Percentiles rank a stretch among this genome's conserved stretches.
Evolutionary conservation across 92 coral and sea anemone species (phyloP).

Genomic region (Muricea muricata): DNA sequence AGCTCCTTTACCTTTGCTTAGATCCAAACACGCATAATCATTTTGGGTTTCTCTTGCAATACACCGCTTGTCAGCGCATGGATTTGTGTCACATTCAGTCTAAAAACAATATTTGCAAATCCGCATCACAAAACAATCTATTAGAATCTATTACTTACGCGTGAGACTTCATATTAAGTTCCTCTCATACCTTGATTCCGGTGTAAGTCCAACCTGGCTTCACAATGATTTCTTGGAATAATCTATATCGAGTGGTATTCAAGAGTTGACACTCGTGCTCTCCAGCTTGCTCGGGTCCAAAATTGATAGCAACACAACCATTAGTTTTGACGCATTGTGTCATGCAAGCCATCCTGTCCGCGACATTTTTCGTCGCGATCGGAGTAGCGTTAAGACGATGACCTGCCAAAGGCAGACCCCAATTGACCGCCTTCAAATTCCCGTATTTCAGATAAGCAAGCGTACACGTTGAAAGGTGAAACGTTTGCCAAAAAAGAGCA

Average conservation of each 20-base stretch:
- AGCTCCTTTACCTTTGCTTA: background rate
- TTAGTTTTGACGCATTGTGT: background rate
- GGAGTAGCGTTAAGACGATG: background rate
- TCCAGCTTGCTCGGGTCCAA: background rate
- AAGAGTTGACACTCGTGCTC: background rate
- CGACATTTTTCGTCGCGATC: background rate
- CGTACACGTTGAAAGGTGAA: background rate
- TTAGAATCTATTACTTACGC: too few relatives aligned
- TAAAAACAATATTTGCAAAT: too few relatives aligned
- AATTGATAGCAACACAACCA: constrained; percentile 1
- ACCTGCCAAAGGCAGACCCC: constrained; percentile 25
- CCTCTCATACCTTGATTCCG: constrained; percentile 6
- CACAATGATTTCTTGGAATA: background rate
- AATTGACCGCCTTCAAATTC: background rate
- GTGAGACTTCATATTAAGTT: too few relatives aligned
- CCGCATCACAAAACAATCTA: too few relatives aligned
- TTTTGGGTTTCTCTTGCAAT: background rate
- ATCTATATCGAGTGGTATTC: background rate
- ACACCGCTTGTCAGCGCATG: background rate
- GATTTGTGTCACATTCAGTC: constrained; percentile 8
- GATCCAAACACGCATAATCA: background rate
- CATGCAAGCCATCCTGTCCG: background rate
- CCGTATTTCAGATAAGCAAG: background rate
- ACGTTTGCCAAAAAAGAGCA: background rate
- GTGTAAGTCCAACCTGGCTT: background rate